Evolutionary conservation across 2,888 invertebrate species (phyloP), one percentile per base, ranked within the genome.

Genomic region (Pristionchus fissidentatus): DNA sequence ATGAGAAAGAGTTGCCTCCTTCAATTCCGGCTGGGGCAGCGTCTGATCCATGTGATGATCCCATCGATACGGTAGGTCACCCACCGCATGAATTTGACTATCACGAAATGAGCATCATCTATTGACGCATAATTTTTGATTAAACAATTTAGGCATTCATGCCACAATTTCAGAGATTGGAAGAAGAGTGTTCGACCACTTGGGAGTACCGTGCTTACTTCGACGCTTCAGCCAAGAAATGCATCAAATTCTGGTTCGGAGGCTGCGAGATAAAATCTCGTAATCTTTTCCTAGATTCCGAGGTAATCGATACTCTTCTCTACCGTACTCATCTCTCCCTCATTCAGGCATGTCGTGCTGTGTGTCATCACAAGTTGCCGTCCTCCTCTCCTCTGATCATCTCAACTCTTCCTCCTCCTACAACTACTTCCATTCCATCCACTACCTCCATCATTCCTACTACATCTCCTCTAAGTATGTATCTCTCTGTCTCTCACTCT

Each of bases 181-280:
- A 82, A 70, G 81, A 81, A 29, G 82, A 82, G 41, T 66, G 70
- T 26, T 43, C 66, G 4, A 35, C 57, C 15, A 55, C 66, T 19
- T 82, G 82, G 82, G 70, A 49, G 26, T 35, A 57, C 19, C 83
- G 86, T 7, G 66, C 49, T 7, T 84, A 81, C 81, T 87, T 84
- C 79, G 83, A 84, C 55, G 29, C 38, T 15, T n/a, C 13, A 8
- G 22, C 15, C 35, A 38, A 62, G 49, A 60, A 73, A 26, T 84
- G 84, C 62, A 55, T 52, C 32, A 80, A 80, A 73, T 89, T 89
- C 83, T 89, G 87, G 87, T 89, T 87, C 80, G 89, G 89, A 52
- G 89, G 89, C 70, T 89, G 89, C 77, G 83, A 83, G 5, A 86
- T 87, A 19, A 84, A 84, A 29, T 87, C 87, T 35, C 75, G 87